Percentiles rank a stretch among this genome's conserved stretches.
phyloP scores from a whole-genome alignment of 2,797 vertebrate genomes.

The Masticophis lateralis region DNA sequence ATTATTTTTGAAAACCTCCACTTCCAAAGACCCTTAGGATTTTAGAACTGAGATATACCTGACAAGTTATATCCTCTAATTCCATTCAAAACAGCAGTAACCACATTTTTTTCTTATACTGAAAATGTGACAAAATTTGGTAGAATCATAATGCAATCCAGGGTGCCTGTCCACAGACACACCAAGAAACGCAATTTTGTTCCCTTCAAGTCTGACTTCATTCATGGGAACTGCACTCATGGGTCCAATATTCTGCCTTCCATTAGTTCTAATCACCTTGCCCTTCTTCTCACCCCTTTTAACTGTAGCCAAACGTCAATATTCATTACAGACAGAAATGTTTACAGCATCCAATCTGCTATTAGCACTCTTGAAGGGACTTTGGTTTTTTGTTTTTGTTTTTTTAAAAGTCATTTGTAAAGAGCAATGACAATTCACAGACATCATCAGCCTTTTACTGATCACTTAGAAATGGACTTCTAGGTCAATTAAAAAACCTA shows the following conservation, averaged over 20 bases:
- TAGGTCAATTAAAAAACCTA: slow-evolving; percentile 41
- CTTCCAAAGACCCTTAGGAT: background rate
- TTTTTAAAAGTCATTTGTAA: slow-evolving; percentile 44
- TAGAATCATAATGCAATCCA: background rate
- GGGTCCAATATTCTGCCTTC: slow-evolving; percentile 14
- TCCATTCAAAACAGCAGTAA: background rate
- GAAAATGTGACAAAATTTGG: background rate
- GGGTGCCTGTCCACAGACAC: background rate
- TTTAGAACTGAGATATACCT: background rate
- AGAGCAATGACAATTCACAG: slow-evolving; percentile 55
- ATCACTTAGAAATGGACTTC: slow-evolving; percentile 8
- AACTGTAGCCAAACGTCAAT: slow-evolving; percentile 40
- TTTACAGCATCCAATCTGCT: slow-evolving; percentile 61
- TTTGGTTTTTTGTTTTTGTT: slow-evolving; percentile 66
- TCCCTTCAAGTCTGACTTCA: background rate
- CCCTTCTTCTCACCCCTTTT: slow-evolving; percentile 35
- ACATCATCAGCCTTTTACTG: slow-evolving; percentile 44
- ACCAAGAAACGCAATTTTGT: background rate
- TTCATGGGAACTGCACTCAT: background rate
- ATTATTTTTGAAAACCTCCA: no score
- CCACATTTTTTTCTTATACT: no score
- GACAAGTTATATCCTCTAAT: background rate
- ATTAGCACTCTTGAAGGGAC: slow-evolving; percentile 54
- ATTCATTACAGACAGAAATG: slow-evolving; percentile 61
- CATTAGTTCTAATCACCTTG: slow-evolving; percentile 19